Evolutionary conservation across 2,113 vertebrate species (phyloP).

Genomic region (Xerus inauris): DNA sequence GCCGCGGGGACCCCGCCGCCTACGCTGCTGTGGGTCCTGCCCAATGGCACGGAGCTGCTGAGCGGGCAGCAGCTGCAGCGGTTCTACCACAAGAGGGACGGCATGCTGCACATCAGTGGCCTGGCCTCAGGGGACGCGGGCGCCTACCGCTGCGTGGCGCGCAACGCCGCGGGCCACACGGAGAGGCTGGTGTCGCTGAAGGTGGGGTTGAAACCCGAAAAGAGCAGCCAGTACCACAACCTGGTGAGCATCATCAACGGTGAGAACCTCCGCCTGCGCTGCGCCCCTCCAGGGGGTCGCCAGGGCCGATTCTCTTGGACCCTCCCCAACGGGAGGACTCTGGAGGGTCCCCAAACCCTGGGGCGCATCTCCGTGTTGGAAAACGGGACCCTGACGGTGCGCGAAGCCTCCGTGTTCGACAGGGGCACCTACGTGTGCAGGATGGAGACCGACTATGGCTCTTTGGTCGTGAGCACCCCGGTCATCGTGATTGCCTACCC

Average conservation of each 20-base stretch:
- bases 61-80: slow-evolving; percentile 85
- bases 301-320: slow-evolving; percentile 89
- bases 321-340: slow-evolving; percentile 88
- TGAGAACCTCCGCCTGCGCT: slow-evolving; percentile 91
- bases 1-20: slow-evolving; percentile 83
- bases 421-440: slow-evolving; percentile 92
- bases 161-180: slow-evolving; percentile 85
- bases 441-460: slow-evolving; percentile 87
- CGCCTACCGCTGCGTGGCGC: slow-evolving; percentile 91
- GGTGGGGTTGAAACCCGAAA: slow-evolving; percentile 88
- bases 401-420: slow-evolving; percentile 91
- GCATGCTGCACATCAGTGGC: slow-evolving; percentile 89
- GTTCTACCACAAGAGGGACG: slow-evolving; percentile 90
- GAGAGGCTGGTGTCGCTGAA: slow-evolving; percentile 89
- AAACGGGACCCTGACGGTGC: slow-evolving; percentile 92
- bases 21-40: slow-evolving; percentile 91
- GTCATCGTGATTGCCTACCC: slow-evolving; percentile 92
- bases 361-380: slow-evolving; percentile 89
- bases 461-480: slow-evolving; percentile 84
- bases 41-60: slow-evolving; percentile 88
- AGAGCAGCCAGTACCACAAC: slow-evolving; percentile 86
- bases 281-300: slow-evolving; percentile 81
- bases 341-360: slow-evolving; percentile 88
- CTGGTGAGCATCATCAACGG: slow-evolving; percentile 91
- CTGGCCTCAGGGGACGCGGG: slow-evolving; percentile 89